phyloP scores from a whole-genome alignment of 1,140 invertebrate species.

The Maniola jurtina region DNA sequence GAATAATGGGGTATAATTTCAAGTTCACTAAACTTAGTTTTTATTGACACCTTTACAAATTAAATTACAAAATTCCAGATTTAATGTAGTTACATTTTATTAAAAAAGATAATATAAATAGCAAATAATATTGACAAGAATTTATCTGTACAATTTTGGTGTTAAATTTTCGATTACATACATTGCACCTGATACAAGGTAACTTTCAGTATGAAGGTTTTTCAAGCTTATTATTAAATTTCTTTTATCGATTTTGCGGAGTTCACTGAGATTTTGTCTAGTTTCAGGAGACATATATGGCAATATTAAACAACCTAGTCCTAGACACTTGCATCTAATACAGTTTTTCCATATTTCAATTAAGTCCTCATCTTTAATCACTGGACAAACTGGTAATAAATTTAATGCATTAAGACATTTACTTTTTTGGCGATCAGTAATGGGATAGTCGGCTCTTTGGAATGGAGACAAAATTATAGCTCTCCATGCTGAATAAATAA shows the following conservation, averaged over 20 bases:
- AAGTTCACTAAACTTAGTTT: no score
- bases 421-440: constrained; percentile 66
- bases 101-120: no score
- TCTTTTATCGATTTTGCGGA: constrained; percentile 67
- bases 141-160: constrained; percentile 43
- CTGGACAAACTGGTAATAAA: constrained; percentile 68
- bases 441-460: constrained; percentile 69
- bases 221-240: constrained; percentile 69
- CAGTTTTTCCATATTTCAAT: constrained; percentile 73
- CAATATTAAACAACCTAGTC: constrained; percentile 67
- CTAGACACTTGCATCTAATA: constrained; percentile 64
- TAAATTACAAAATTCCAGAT: no score
- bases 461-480: constrained; percentile 70
- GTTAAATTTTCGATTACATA: constrained; percentile 64
- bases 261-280: constrained; percentile 55
- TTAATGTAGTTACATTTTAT: no score
- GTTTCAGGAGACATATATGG: constrained; percentile 63
- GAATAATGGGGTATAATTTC: no score
- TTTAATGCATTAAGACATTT: constrained; percentile 72
- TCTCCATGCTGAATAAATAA: constrained; percentile 68
- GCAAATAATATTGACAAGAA: constrained; percentile 1
- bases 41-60: no score
- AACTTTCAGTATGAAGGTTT: constrained; percentile 68
- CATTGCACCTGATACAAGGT: constrained; percentile 68
- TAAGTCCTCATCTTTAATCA: constrained; percentile 69